Evolutionary conservation across 2,888 invertebrate genomes (phyloP).

Genomic region (Molanna angustata): DNA sequence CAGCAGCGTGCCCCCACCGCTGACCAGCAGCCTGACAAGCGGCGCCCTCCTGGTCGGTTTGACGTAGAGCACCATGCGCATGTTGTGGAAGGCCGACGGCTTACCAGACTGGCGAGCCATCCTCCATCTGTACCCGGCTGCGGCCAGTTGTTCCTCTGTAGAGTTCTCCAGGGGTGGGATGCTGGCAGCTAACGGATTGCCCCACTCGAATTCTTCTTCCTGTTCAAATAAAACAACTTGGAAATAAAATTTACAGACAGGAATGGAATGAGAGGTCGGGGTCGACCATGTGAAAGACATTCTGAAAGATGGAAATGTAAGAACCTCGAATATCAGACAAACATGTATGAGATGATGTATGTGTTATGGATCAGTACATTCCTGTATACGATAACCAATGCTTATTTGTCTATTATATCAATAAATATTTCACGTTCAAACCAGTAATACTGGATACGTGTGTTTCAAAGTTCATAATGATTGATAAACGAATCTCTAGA

Average conservation of each 20-base stretch:
- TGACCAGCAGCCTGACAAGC: slow-evolving; percentile 67
- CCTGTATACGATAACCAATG: no score
- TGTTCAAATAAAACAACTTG: slow-evolving; percentile 39
- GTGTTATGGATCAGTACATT: no score
- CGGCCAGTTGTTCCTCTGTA: slow-evolving; percentile 52
- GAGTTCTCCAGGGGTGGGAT: slow-evolving; percentile 44
- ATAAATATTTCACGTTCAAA: no score
- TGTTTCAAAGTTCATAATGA: no score
- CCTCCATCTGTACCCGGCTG: slow-evolving; percentile 70
- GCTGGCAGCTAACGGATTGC: slow-evolving; percentile 65
- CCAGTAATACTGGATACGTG: no score
- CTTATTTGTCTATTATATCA: no score
- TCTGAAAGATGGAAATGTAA: no score
- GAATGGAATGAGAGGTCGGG: no score
- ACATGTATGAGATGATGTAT: no score
- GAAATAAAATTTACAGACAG: not conserved
- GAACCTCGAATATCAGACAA: no score
- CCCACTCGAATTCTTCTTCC: slow-evolving; percentile 86
- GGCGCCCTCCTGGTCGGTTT: slow-evolving; percentile 58
- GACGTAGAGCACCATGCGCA: slow-evolving; percentile 58
- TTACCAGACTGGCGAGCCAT: slow-evolving; percentile 42
- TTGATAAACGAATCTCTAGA: no score
- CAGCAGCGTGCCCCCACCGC: slow-evolving; percentile 72
- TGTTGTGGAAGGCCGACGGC: slow-evolving; percentile 52
- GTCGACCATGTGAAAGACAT: no score